phyloP scores from a whole-genome alignment of 2,888 invertebrate genomes.

The Abrostola tripartita region DNA sequence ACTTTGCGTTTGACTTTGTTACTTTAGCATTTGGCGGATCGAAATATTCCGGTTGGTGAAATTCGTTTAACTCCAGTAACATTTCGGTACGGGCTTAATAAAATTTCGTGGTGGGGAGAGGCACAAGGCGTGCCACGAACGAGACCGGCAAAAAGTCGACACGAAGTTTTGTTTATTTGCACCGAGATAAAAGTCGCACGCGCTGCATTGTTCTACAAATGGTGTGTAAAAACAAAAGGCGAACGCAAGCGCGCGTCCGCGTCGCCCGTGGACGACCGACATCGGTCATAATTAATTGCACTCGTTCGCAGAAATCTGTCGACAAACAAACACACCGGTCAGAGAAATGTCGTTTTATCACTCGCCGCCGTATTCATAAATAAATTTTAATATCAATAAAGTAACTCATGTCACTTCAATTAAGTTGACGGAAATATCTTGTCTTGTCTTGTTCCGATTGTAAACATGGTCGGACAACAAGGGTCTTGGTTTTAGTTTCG shows the following conservation, averaged over 20 bases:
- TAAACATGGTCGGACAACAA: slow-evolving; percentile 45
- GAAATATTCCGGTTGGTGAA: slow-evolving; percentile 64
- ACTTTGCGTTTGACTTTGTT: slow-evolving; percentile 55
- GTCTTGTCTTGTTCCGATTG: slow-evolving; percentile 55
- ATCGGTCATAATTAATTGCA: slow-evolving; percentile 84
- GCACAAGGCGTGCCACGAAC: slow-evolving; percentile 55
- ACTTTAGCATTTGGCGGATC: slow-evolving; percentile 61
- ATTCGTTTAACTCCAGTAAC: slow-evolving; percentile 64
- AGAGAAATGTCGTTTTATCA: slow-evolving; percentile 79
- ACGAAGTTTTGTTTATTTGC: slow-evolving; percentile 74
- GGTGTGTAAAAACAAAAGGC: slow-evolving; percentile 81
- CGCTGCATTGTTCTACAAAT: slow-evolving; percentile 83
- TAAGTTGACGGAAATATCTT: slow-evolving; percentile 66
- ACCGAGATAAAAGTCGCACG: slow-evolving; percentile 78
- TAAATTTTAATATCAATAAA: slow-evolving; percentile 74
- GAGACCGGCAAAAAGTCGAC: slow-evolving; percentile 73
- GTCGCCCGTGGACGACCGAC: slow-evolving; percentile 68
- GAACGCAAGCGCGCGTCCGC: slow-evolving; percentile 58
- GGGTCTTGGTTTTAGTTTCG: slow-evolving; percentile 30
- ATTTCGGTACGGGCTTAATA: slow-evolving; percentile 71
- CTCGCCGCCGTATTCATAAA: slow-evolving; percentile 75
- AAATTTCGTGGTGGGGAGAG: slow-evolving; percentile 69
- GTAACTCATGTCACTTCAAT: slow-evolving; percentile 66
- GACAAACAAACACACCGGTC: slow-evolving; percentile 73
- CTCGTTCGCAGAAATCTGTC: slow-evolving; percentile 81